These are phyloP conservation scores for Idaea straminata DNA, from an alignment of 2,888 invertebrate species.

Conservation along the genomic window DNA sequence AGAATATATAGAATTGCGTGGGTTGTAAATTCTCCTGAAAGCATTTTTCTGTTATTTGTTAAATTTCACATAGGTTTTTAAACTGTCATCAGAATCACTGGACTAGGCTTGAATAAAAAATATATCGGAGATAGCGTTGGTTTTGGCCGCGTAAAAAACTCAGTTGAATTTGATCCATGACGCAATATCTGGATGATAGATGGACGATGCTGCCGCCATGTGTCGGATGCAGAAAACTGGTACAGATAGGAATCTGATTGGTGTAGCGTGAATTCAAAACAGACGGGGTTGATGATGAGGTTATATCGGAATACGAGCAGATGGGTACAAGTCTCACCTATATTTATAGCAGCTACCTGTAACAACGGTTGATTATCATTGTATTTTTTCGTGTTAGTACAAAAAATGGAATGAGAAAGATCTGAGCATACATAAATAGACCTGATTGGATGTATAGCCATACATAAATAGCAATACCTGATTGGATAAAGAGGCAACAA, in stretches of 20 bases:
- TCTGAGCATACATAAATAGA: too few relatives aligned
- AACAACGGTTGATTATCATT: too few relatives aligned
- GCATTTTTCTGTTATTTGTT: background rate
- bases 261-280: constrained; percentile 24
- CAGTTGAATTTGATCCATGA: constrained; percentile 29
- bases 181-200: constrained; percentile 64
- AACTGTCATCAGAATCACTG: constrained; percentile 5
- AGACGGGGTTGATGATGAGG: constrained; percentile 4
- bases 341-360: too few relatives aligned
- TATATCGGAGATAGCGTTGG: constrained; percentile 2
- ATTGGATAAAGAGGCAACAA: too few relatives aligned
- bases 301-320: background rate
- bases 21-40: background rate
- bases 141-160: constrained; percentile 21
- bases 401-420: too few relatives aligned
- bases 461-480: too few relatives aligned
- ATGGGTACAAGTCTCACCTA: too few relatives aligned
- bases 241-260: constrained; percentile 38
- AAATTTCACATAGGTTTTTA: background rate
- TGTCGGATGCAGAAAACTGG: constrained; percentile 37
- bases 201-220: constrained; percentile 45
- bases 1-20: background rate
- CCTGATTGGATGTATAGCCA: too few relatives aligned
- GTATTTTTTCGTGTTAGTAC: too few relatives aligned
- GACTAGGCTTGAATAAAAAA: constrained; percentile 4